Evolutionary conservation across 2,888 invertebrate genomes (phyloP).

Genomic region (Troilus luridus): DNA sequence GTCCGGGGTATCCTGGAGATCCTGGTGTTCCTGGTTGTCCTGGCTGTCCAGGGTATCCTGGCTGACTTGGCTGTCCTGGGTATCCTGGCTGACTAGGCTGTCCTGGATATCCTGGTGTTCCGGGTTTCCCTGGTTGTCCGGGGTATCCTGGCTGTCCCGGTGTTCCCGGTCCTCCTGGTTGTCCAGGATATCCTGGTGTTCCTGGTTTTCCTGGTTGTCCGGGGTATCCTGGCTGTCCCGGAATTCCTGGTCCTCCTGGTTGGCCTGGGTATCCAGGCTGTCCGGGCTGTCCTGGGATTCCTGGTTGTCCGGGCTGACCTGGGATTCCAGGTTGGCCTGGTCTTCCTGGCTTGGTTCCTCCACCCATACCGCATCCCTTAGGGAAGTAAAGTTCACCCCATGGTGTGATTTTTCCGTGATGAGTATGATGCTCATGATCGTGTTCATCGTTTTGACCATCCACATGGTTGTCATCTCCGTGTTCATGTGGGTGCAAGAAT

Average conservation of each 20-base stretch:
- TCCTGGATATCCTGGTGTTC: conserved; percentile 64
- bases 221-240: conserved; percentile 65
- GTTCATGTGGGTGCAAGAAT: conserved; percentile 72
- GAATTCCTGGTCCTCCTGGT: conserved; percentile 64
- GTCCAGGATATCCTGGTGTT: conserved; percentile 65
- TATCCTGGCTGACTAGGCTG: conserved; percentile 64
- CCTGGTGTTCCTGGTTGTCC: conserved; percentile 65
- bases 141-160: conserved; percentile 64
- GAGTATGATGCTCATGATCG: conserved; percentile 68
- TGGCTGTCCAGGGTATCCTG: conserved; percentile 66
- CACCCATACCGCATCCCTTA: conserved; percentile 77
- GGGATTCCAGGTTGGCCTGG: conserved; percentile 65
- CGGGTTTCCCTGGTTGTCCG: conserved; percentile 65
- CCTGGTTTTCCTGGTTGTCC: conserved; percentile 61
- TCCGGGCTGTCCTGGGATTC: conserved; percentile 65
- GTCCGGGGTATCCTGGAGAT: conserved; percentile 62
- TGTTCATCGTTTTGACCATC: conserved; percentile 65
- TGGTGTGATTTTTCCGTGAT: conserved; percentile 74
- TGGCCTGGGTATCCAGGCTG: conserved; percentile 62
- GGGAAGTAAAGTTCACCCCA: conserved; percentile 83
- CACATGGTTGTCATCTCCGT: conserved; percentile 65
- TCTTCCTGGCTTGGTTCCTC: conserved; percentile 62
- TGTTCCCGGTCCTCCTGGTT: conserved; percentile 65
- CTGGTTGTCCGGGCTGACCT: conserved; percentile 63
- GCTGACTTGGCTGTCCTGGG: conserved; percentile 64